Base-by-base conservation (phyloP, 2,888 invertebrate genomes). In the Poecilobothrus nobilitatus region DNA sequence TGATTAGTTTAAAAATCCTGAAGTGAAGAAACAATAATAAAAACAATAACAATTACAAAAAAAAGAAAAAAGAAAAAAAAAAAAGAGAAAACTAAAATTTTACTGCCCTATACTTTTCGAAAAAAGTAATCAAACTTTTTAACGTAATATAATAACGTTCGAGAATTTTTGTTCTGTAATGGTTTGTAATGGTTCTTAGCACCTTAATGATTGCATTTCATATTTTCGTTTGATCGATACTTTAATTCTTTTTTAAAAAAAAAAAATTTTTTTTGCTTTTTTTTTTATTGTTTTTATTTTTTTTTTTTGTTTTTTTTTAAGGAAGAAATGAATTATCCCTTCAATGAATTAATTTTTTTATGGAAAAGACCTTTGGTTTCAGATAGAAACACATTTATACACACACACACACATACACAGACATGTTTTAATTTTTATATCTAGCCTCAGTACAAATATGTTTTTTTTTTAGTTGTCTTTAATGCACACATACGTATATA, bases 161-260 rank as follows among this genome's bases (percentile, higher is more conserved):
- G 12, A 37, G 12, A 1, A 7, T 53, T 53, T 18, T 53, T 18
- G 53, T n/a, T 15, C 18, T 53, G 15, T 53, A 53, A 53, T 53
- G 18, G 53, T 18, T 53, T 53, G 18, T 53, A 53, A 53, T n/a
- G 63, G 27, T 63, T 63, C 63, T 63, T 27, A 33, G 63, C 63
- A 63, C 63, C 27, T 63, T 63, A 27, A 63, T 63, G 27, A 63
- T 63, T 63, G 63, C 63, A 63, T 63, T 63, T 27, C 22, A 27
- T 63, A 27, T 27, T 21, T 63, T 63, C 22, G 63, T 63, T 63
- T 63, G 63, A 63, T 63, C 63, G 63, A 63, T 63, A 63, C 27
- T 27, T 53, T 12, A 18, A 12, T 53, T 15, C n/a, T 18, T n/a
- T 2, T 53, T 3, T 10, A 44, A 44, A 44, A 44, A 44, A 44